Evolutionary conservation across 1,140 invertebrate species (phyloP), one percentile per base, ranked within the genome.

Genomic region (Drosophila tropicalis): DNA sequence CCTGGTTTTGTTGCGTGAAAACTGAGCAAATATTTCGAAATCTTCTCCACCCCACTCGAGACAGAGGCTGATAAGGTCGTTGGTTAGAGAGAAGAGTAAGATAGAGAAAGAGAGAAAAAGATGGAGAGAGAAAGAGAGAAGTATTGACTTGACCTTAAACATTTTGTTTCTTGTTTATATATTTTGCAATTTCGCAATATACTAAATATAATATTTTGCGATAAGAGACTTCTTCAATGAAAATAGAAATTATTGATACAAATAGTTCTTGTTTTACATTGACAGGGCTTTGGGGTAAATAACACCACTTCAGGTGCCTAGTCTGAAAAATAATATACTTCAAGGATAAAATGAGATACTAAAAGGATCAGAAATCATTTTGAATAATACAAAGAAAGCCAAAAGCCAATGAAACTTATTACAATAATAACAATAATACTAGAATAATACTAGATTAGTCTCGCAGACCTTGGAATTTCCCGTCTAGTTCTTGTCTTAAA

Each of bases 141-240:
- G 44, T 12, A 25, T 51, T 19, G 62, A 62, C 82, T 81, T 87
- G 83, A 85, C 75, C 83, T 87, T 85, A 82, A 71, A 78, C 56
- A 70, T 57, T 44, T 62, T 17, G 4, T 34, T 56, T 39, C n/a
- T 60, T 58, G 15, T 67, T 65, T 55, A 17, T 25, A 6, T 12
- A 17, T 17, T 1, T 51, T 51, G 44, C 44, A 51, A 51, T 51
- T 51, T 51, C 19, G 29, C 40, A 72, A 58, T 65, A 34, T 39
- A 29, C 6, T 29, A 5, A 29, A 9, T 10, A 58, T 34, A 39
- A 17, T 7, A 9, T 54, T 72, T 73, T 32, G 6, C 9, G 57
- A 47, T 56, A 32, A 25, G 15, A 10, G 25, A 19, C 17, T 29
- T 12, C 2, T 12, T 61, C 4, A 51, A 22, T 51, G 4, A 1